Conservation (phyloP, 2,113 vertebrate genomes). For the Meles meles region DNA sequence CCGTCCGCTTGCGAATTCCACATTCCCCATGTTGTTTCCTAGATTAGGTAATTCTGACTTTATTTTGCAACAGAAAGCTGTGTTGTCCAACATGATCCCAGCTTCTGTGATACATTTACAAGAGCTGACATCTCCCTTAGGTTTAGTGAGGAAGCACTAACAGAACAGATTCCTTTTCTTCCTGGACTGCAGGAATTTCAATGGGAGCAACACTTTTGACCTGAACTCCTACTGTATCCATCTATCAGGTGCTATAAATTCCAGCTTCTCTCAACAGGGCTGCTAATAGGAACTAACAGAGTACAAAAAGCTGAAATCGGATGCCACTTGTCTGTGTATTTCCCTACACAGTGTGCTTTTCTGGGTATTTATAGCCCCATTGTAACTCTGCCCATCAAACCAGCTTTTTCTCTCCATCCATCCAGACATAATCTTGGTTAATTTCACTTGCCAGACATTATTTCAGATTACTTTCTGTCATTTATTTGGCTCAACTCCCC, state of each 20-base stretch:
- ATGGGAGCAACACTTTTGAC: neutral
- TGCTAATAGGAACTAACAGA: neutral
- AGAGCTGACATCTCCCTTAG: neutral
- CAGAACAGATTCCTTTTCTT: neutral
- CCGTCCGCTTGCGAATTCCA: neutral
- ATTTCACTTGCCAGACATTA: neutral
- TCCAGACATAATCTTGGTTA: neutral
- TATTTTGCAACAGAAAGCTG: neutral
- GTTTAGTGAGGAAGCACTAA: neutral
- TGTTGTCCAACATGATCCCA: neutral
- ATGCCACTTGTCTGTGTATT: neutral
- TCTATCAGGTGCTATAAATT: neutral
- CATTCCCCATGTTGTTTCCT: neutral
- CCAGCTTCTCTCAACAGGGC: neutral
- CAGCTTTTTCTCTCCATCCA: neutral
- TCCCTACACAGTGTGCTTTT: neutral
- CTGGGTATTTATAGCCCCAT: neutral
- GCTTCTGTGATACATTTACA: neutral
- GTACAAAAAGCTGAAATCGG: neutral
- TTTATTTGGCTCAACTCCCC: conserved; percentile 17
- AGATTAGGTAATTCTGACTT: neutral
- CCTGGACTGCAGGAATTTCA: conserved; percentile 13
- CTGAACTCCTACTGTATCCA: neutral
- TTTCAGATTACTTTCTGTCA: conserved; percentile 24
- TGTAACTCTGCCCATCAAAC: neutral